Base-by-base conservation (phyloP, 2,888 invertebrate genomes). In the Apeira syringaria region DNA sequence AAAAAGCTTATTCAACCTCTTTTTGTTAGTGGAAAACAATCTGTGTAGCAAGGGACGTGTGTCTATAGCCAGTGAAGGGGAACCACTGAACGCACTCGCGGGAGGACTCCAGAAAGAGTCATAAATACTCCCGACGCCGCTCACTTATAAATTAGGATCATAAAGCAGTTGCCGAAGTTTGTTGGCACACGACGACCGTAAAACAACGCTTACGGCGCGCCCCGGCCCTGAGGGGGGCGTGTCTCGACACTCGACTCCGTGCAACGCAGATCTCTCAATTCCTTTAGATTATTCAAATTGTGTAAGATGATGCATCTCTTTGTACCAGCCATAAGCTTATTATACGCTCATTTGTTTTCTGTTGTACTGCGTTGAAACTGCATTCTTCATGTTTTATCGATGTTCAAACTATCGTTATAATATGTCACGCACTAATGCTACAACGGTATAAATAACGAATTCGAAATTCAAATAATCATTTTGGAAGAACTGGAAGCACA, bases 61-160 rank as follows among this genome's bases (percentile, higher is more conserved):
- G 35, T 39, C 34, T 30, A 20, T 36, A 32, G 26, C 24, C 37
- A 29, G 20, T 17, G 40, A 43, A 49, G 49, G 30, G 34, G 44
- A 56, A 48, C 37, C 43, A 37, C 61, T 72, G 78, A 85, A 80
- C 80, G 78, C 73, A 82, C 88, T 83, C 87, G 64, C 73, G 80
- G 78, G 86, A 83, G 71, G 67, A 64, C 70, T 67, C 65, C 76
- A 77, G 81, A 85, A 87, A 87, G 87, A 85, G 82, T 80, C 81
- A 76, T 82, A 82, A 82, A 81, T 80, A 81, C 80, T 74, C 74
- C 68, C 80, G 80, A 70, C 83, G 75, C 78, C 80, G 83, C 83
- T 86, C 82, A 87, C 88, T 89, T 89, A 89, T 88, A 89, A 89
- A 89, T 89, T 89, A 88, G 88, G 83, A 84, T 84, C 88, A 89